These are phyloP conservation scores for Bellardia pandia DNA, from an alignment of 2,888 invertebrate species.

Conservation along the genomic window DNA sequence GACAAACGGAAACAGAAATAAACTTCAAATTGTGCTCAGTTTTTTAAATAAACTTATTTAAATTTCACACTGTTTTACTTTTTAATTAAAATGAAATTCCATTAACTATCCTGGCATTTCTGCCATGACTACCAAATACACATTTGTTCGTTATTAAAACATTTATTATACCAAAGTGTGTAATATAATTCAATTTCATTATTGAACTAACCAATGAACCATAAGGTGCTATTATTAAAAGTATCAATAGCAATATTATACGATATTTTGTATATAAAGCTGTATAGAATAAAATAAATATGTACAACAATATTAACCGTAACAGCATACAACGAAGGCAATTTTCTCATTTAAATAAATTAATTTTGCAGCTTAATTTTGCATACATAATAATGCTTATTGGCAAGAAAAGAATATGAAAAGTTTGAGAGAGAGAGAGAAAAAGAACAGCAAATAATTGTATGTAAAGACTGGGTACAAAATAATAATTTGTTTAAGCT, in stretches of 20 bases:
- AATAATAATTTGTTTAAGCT: neutral
- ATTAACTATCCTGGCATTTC: no score
- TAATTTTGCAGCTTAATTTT: conserved; percentile 51
- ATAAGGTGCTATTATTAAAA: neutral
- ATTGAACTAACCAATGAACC: conserved; percentile 13
- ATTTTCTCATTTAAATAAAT: conserved; percentile 62
- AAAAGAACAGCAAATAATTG: neutral
- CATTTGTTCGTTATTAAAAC: neutral
- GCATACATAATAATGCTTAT: conserved; percentile 37
- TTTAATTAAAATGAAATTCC: no score
- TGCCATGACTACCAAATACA: neutral
- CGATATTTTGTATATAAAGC: neutral
- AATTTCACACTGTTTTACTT: no score
- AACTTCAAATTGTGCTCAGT: no score
- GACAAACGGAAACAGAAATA: no score
- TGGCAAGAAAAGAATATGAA: conserved; percentile 7
- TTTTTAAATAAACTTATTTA: no score
- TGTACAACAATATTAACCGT: conserved; percentile 21
- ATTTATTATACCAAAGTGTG: conserved; percentile 48
- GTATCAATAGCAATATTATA: neutral
- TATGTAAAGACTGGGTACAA: neutral
- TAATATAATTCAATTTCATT: conserved; percentile 48
- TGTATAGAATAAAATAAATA: neutral
- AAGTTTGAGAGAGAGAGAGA: neutral
- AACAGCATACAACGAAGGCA: conserved; percentile 17